A percentile compares a stretch with the other conserved stretches of the same genome.
Evolutionary conservation across 92 coral and sea anemone species (phyloP).

Genomic region (Hydrozoanthus gracilis): DNA sequence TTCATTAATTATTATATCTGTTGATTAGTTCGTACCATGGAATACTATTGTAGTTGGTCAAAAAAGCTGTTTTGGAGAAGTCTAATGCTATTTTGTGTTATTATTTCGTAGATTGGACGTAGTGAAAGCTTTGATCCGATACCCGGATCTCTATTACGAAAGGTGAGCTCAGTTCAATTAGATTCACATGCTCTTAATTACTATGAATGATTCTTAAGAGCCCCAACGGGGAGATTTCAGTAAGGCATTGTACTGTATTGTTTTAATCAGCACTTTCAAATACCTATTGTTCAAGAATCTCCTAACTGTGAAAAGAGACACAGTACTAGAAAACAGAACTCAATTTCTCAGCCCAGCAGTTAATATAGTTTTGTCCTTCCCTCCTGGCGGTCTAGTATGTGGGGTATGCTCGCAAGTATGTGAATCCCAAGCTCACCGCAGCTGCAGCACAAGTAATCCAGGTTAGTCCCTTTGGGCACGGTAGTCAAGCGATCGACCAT

Average conservation of each 20-base stretch:
- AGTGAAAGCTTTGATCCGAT: conserved; percentile 87
- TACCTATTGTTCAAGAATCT: too few relatives aligned
- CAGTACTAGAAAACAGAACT: background rate
- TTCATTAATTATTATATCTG: too few relatives aligned
- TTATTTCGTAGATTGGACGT: conserved; percentile 65
- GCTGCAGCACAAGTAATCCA: conserved; percentile 95
- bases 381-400: conserved; percentile 68
- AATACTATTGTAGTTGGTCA: too few relatives aligned
- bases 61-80: background rate
- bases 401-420: conserved; percentile 97
- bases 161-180: conserved; percentile 56
- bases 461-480: conserved; percentile 55
- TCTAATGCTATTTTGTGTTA: background rate
- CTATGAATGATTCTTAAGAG: too few relatives aligned
- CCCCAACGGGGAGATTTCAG: too few relatives aligned
- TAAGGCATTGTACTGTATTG: too few relatives aligned
- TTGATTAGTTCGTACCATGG: too few relatives aligned
- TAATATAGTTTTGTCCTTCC: conserved; percentile 10
- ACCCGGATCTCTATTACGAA: conserved; percentile 84
- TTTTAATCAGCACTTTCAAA: too few relatives aligned
- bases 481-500: too few relatives aligned
- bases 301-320: too few relatives aligned
- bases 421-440: conserved; percentile 88
- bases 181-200: background rate
- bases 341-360: background rate